These are phyloP conservation scores for Setophaga kirtlandii DNA, from an alignment of 2,113 vertebrate species.

Conservation along the genomic window DNA sequence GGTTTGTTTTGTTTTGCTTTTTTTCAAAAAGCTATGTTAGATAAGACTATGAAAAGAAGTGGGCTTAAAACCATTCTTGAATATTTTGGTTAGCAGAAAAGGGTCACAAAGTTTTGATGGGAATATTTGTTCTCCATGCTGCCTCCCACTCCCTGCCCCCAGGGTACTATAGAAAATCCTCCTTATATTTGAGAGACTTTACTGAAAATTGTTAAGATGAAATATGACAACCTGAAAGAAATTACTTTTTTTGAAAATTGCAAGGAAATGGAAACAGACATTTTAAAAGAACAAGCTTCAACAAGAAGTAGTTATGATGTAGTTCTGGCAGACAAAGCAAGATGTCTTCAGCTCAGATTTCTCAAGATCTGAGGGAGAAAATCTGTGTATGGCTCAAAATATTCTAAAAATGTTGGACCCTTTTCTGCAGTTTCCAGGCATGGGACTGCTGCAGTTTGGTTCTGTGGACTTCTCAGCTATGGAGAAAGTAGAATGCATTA, in stretches of 20 bases:
- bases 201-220: background rate
- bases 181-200: background rate
- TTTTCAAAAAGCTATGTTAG: background rate
- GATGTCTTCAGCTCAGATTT: background rate
- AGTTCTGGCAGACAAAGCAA: constrained; percentile 1
- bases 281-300: constrained; percentile 21
- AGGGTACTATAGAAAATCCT: background rate
- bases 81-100: background rate
- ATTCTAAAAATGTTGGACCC: background rate
- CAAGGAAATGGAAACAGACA: background rate
- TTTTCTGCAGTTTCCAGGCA: background rate
- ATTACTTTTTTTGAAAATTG: background rate
- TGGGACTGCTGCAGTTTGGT: background rate
- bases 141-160: background rate
- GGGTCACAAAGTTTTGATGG: background rate
- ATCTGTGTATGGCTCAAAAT: background rate
- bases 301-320: background rate
- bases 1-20: background rate
- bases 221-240: constrained; percentile 13
- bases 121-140: background rate
- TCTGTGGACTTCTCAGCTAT: background rate
- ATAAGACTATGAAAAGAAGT: background rate
- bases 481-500: background rate
- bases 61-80: background rate
- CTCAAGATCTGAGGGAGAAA: background rate